These are phyloP conservation scores for Rhinopithecus roxellana DNA, from an alignment of 2,113 vertebrate genomes.

Conservation along the genomic window DNA sequence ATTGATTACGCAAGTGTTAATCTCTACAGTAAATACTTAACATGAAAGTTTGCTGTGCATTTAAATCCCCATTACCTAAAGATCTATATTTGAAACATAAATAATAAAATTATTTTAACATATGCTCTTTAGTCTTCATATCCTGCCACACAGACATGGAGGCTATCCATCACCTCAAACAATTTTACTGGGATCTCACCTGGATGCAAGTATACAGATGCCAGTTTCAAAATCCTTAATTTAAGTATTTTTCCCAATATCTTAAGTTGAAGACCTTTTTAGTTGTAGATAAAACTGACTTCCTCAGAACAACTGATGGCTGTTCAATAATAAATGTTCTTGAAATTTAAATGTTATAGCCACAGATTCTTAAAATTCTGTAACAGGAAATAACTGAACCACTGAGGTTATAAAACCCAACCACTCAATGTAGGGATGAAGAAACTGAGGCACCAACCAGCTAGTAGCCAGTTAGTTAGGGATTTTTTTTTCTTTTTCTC, in stretches of 20 bases:
- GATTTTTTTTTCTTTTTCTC: constrained; percentile 4
- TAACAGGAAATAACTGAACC: neutral
- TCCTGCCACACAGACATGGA: neutral
- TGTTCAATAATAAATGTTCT: neutral
- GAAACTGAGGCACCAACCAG: neutral
- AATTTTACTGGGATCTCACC: neutral
- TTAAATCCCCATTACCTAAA: neutral
- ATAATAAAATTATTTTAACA: neutral
- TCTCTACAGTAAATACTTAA: neutral
- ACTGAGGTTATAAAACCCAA: neutral
- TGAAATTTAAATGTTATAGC: neutral
- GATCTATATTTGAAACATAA: neutral
- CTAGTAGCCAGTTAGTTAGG: neutral
- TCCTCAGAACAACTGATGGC: neutral
- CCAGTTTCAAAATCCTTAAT: neutral
- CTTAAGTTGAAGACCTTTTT: constrained; percentile 3
- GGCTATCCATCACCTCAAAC: neutral
- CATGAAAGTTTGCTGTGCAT: neutral
- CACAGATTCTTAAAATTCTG: neutral
- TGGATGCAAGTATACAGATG: neutral
- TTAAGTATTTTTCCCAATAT: neutral
- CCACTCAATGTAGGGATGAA: neutral
- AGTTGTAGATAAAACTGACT: neutral
- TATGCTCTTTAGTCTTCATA: neutral
- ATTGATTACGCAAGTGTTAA: neutral